These are phyloP conservation scores for Perognathus longimembris DNA, from an alignment of 2,113 vertebrate species.

Conservation along the genomic window DNA sequence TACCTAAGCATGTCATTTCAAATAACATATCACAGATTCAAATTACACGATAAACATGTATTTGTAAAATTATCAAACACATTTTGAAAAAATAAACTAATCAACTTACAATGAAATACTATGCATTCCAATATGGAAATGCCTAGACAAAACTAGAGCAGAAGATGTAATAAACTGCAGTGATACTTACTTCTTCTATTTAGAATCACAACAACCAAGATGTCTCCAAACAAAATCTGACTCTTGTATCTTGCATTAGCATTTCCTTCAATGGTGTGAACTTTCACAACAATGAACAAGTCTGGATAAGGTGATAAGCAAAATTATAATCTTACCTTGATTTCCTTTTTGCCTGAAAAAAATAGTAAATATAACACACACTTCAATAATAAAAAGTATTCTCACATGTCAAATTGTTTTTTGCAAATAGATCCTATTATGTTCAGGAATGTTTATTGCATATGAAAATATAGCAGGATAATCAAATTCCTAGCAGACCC, in stretches of 20 bases:
- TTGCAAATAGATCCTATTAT: slow-evolving; percentile 26
- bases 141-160: not conserved
- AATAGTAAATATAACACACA: not conserved
- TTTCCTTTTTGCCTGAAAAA: slow-evolving; percentile 46
- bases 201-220: not conserved
- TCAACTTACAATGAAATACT: not conserved
- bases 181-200: not conserved
- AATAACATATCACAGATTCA: not conserved
- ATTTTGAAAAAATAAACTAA: not conserved
- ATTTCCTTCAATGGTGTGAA: slow-evolving; percentile 1
- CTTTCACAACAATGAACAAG: slow-evolving; percentile 43
- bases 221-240: not conserved
- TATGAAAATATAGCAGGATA: not conserved
- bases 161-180: not conserved
- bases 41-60: not conserved
- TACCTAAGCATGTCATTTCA: not conserved
- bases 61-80: not conserved
- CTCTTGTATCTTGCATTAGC: not conserved
- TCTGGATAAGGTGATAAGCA: slow-evolving; percentile 7
- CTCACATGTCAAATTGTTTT: not conserved
- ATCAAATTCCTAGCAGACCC: slow-evolving; percentile 13
- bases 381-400: not conserved
- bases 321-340: slow-evolving; percentile 20
- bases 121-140: slow-evolving; percentile 15
- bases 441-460: not conserved